phyloP scores from a whole-genome alignment of 2,888 invertebrate species.

The Hypolimnas misippus region DNA sequence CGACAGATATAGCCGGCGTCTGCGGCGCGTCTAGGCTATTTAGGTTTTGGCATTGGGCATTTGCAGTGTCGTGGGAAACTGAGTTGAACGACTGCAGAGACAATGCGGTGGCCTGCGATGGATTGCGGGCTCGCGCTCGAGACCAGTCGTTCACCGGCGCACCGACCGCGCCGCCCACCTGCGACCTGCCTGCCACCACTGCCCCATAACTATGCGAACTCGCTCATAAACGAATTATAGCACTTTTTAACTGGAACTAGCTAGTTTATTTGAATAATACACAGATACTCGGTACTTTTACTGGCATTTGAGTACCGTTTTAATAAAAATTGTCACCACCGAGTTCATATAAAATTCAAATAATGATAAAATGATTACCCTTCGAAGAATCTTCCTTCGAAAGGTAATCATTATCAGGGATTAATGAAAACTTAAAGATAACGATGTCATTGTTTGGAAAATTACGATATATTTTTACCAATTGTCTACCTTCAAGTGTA shows the following conservation, averaged over 20 bases:
- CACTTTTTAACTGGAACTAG: conserved; percentile 3
- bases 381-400: not conserved
- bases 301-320: not conserved
- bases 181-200: conserved; percentile 33
- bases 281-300: not conserved
- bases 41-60: conserved; percentile 80
- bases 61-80: conserved; percentile 80
- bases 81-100: conserved; percentile 83
- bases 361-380: too few species aligned
- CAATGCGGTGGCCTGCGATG: conserved; percentile 57
- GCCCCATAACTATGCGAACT: conserved; percentile 26
- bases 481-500: not conserved
- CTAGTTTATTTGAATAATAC: not conserved
- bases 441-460: too few species aligned
- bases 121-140: conserved; percentile 29
- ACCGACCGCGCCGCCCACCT: conserved; percentile 37
- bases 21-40: conserved; percentile 82
- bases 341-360: too few species aligned
- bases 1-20: conserved; percentile 78
- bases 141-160: conserved; percentile 40
- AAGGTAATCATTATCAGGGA: too few species aligned
- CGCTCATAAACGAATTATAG: conserved; percentile 20
- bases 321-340: too few species aligned
- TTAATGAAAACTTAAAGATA: too few species aligned
- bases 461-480: too few species aligned